Evolutionary conservation across 2,797 vertebrate species (phyloP), one percentile per base, ranked within the genome.

Genomic region (Micrastur ruficollis): DNA sequence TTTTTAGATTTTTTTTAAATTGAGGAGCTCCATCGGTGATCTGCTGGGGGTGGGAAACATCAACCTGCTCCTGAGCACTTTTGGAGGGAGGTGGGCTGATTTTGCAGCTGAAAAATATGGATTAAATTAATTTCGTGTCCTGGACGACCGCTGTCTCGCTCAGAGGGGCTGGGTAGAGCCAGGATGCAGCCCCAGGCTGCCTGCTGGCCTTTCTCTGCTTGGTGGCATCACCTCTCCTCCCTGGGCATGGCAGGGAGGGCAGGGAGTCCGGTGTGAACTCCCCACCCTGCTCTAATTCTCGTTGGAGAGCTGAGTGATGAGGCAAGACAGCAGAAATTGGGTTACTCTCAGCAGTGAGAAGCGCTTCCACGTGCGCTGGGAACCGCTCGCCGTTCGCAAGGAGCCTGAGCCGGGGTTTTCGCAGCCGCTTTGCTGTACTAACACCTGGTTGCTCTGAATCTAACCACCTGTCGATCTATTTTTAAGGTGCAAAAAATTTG

Each of bases 11-110:
- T n/a, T n/a, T n/a, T n/a, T n/a, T n/a, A n/a, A n/a, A n/a, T n/a
- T 5, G 5, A 47, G n/a, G 44, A 3, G 8, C 21, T 50, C 32
- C 2, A 5, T 36, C 1, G 0, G 23, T 16, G 11, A 46, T 53
- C 34, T 62, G 44, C 26, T 9, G 18, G 29, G 23, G 58, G 29
- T 6, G 34, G 44, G 81, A 78, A 62, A 29, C 0, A 0, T 10
- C 0, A 1, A 16, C 9, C 61, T 46, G 34, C 23, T 44, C 32
- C 70, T 17, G n/a, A 67, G 44, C 8, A 0, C 46, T 49, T 72
- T 4, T 15, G 20, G 17, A 38, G 32, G 29, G 67, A 22, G 34
- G 7, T 5, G 31, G 49, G 47, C 3, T 19, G 55, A 26, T 70
- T 66, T 38, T 18, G 6, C n/a, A n/a, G 74, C 21, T 44, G 44